phyloP scores from a whole-genome alignment of 2,888 invertebrate species.

The Tanaodytes sp. region DNA sequence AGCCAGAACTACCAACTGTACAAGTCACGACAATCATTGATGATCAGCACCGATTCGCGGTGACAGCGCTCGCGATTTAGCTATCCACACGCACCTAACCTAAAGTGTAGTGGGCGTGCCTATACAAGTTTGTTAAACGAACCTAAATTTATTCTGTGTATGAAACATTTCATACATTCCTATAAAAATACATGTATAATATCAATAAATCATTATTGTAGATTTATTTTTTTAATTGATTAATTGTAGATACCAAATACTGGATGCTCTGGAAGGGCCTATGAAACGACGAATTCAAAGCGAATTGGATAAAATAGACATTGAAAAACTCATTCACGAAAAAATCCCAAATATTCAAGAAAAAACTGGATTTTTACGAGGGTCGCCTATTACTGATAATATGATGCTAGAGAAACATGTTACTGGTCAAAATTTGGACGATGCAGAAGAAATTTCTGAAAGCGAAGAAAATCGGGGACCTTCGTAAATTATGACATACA shows the following conservation, averaged over 20 bases:
- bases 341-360: constrained; percentile 80
- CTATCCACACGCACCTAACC: no score
- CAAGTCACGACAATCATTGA: no score
- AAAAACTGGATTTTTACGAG: constrained; percentile 72
- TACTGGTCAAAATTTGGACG: constrained; percentile 58
- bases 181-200: no score
- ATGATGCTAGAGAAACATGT: constrained; percentile 60
- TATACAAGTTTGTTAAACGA: no score
- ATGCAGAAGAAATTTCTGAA: constrained; percentile 66
- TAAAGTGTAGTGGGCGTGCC: no score
- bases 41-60: constrained; percentile 80
- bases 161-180: no score
- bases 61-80: no score
- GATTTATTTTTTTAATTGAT: not conserved
- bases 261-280: constrained; percentile 87
- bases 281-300: constrained; percentile 82
- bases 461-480: constrained; percentile 70
- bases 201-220: no score
- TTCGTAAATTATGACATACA: no score
- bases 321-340: constrained; percentile 82
- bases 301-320: constrained; percentile 82
- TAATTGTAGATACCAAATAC: constrained; percentile 80
- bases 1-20: no score
- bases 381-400: constrained; percentile 60
- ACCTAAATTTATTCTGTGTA: no score